These are phyloP conservation scores for Falco berigora DNA, from an alignment of 2,797 vertebrate genomes.

Conservation along the genomic window DNA sequence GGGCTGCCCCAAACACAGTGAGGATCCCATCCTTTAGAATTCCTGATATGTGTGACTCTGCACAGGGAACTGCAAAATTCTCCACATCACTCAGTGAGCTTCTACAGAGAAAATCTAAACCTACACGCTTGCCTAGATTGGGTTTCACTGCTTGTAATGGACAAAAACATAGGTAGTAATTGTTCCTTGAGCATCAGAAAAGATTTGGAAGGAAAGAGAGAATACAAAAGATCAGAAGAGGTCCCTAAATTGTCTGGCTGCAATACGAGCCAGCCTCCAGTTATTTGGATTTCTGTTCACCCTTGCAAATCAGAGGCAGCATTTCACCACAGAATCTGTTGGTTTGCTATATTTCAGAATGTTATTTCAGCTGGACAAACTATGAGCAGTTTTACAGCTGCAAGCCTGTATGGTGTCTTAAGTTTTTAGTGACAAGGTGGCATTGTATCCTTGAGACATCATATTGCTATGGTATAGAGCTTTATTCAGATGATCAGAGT, in stretches of 20 bases:
- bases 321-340: neutral
- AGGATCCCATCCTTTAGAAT: neutral
- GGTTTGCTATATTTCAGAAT: neutral
- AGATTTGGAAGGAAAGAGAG: neutral
- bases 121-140: neutral
- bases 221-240: neutral
- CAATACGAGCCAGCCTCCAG: neutral
- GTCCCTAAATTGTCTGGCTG: neutral
- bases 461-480: neutral
- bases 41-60: neutral
- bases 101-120: neutral
- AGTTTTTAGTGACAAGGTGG: neutral
- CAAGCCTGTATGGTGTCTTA: neutral
- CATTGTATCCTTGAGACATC: neutral
- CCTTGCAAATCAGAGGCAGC: neutral
- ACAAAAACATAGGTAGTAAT: neutral
- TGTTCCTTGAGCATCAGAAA: neutral
- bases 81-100: neutral
- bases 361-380: conserved; percentile 12
- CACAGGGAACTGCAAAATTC: neutral
- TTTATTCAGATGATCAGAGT: neutral
- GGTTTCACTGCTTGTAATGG: neutral
- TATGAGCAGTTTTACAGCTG: neutral
- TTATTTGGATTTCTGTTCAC: neutral
- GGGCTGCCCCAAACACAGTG: neutral